phyloP scores from a whole-genome alignment of 2,888 invertebrate genomes.

The Bugulina stolonifera region DNA sequence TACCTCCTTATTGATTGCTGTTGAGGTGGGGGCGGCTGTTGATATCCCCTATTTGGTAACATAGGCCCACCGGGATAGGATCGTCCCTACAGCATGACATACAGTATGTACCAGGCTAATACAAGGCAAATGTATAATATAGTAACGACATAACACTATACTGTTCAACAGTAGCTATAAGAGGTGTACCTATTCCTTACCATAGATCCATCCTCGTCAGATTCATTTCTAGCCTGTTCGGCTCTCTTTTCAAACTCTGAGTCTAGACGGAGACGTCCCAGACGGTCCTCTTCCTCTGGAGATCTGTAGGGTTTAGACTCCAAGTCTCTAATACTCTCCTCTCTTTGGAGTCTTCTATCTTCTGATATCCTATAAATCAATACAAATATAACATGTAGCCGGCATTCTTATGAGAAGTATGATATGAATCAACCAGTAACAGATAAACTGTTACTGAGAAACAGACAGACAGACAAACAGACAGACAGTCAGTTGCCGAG shows the following conservation, averaged over 20 bases:
- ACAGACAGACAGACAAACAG: too few species aligned
- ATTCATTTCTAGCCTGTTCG: conserved; percentile 69
- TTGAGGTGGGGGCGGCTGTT: neutral
- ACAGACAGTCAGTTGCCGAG: too few species aligned
- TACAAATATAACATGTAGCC: too few species aligned
- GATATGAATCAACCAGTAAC: too few species aligned
- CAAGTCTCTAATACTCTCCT: conserved; percentile 78
- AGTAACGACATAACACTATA: too few species aligned
- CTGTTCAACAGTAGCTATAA: too few species aligned
- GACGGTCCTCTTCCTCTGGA: conserved; percentile 43
- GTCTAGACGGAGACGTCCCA: conserved; percentile 74
- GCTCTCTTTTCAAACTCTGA: conserved; percentile 87
- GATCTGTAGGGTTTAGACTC: conserved; percentile 58
- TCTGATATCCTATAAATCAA: conserved; percentile 53
- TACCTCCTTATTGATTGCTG: neutral
- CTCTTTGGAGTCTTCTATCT: conserved; percentile 72
- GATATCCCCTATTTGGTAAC: conserved; percentile 16
- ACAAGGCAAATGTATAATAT: too few species aligned
- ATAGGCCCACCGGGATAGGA: neutral
- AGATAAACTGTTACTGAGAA: too few species aligned
- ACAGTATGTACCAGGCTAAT: too few species aligned
- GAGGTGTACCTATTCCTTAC: neutral
- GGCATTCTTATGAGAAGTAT: too few species aligned
- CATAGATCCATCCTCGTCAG: conserved; percentile 57
- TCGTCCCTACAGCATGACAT: neutral